Evolutionary conservation across 2,113 vertebrate genomes (phyloP).

Genomic region (Chiloscyllium plagiosum): DNA sequence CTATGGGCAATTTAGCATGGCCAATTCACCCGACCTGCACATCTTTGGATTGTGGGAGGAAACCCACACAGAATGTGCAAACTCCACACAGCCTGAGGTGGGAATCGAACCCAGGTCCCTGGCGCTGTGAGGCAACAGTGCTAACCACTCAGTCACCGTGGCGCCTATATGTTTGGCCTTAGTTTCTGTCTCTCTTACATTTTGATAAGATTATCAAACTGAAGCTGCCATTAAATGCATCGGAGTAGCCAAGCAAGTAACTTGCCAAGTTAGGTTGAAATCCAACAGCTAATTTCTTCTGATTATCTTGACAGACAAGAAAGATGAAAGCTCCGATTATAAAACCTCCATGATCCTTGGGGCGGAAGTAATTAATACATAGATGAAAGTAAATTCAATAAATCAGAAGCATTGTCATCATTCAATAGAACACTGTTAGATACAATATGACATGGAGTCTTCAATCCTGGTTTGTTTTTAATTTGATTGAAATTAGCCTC

Average conservation of each 20-base stretch:
- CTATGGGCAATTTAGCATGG: too few relatives aligned
- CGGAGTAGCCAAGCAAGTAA: neutral
- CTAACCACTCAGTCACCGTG: too few relatives aligned
- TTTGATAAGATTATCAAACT: neutral
- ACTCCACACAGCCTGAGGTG: too few relatives aligned
- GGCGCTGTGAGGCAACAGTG: too few relatives aligned
- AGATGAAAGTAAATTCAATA: neutral
- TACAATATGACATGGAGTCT: neutral
- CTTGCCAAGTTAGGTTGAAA: neutral
- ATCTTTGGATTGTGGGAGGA: too few relatives aligned
- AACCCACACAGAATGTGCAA: too few relatives aligned
- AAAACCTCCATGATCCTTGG: neutral
- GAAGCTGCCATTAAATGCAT: neutral
- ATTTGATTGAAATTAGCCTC: neutral
- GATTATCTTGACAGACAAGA: neutral
- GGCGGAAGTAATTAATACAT: neutral
- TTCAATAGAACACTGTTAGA: neutral
- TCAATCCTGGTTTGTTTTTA: neutral
- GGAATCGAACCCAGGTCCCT: too few relatives aligned
- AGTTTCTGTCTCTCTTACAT: neutral
- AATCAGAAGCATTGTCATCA: constrained; percentile 24
- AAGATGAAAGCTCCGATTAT: neutral
- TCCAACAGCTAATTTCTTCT: neutral
- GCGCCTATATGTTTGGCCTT: too few relatives aligned
- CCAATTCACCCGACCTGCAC: too few relatives aligned